phyloP scores from a whole-genome alignment of 2,797 vertebrate species.

The Pipistrellus nathusii region DNA sequence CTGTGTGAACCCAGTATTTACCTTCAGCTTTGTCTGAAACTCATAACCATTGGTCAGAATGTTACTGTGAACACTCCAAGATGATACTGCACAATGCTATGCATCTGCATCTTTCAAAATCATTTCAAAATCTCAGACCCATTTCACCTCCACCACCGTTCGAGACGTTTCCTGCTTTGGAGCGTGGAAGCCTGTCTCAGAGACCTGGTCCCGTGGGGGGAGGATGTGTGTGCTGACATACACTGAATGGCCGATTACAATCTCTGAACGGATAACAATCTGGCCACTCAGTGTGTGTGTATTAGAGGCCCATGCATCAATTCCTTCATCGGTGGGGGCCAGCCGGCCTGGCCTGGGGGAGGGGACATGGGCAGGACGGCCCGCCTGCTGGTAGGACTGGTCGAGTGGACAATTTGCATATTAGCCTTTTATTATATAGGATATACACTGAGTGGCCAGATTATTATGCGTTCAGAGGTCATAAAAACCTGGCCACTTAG shows the following conservation, averaged over 20 bases:
- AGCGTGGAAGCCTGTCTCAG: not conserved
- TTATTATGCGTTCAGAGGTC: too few species aligned
- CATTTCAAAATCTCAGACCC: conserved; percentile 33
- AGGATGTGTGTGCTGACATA: not conserved
- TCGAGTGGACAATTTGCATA: too few species aligned
- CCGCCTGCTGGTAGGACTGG: too few species aligned
- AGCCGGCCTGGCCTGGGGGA: too few species aligned
- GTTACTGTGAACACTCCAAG: not conserved
- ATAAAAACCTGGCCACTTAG: not conserved
- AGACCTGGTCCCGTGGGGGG: not conserved
- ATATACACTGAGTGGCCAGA: too few species aligned
- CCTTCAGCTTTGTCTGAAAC: conserved; percentile 16
- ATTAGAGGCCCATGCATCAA: too few species aligned
- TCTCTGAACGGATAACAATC: too few species aligned
- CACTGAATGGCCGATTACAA: too few species aligned
- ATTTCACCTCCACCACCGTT: not conserved
- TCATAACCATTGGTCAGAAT: not conserved
- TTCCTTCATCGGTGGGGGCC: too few species aligned
- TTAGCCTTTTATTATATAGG: too few species aligned
- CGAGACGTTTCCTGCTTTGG: not conserved
- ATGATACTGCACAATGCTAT: not conserved
- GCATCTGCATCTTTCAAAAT: conserved; percentile 18
- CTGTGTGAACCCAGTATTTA: not conserved
- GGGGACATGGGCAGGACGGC: too few species aligned
- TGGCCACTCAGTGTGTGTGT: too few species aligned